These are phyloP conservation scores for Petrophora chlorosata DNA, from an alignment of 2,888 invertebrate genomes.

Conservation along the genomic window DNA sequence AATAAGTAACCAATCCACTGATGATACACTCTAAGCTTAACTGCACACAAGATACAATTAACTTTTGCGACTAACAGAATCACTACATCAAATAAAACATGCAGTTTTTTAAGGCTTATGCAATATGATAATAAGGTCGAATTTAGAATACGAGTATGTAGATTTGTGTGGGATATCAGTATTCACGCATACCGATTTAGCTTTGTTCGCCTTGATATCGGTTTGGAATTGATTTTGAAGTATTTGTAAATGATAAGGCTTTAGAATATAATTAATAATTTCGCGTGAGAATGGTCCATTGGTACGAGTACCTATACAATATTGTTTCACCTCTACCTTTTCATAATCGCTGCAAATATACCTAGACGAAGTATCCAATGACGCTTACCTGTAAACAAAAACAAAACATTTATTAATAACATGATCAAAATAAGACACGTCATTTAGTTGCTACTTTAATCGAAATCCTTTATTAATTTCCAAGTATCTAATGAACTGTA, in stretches of 20 bases:
- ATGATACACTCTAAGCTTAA: constrained; percentile 6
- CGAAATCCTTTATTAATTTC: no score
- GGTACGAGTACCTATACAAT: neutral
- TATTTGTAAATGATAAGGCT: neutral
- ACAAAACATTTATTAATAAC: constrained; percentile 6
- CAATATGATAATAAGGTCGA: neutral
- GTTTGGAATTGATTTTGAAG: constrained; percentile 30
- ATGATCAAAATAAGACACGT: neutral
- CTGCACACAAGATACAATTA: neutral
- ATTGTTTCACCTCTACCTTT: constrained; percentile 13
- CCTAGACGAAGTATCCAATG: neutral
- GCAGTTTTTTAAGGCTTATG: neutral
- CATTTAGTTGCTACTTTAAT: neutral
- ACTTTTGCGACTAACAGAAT: neutral
- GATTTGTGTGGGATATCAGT: constrained; percentile 23
- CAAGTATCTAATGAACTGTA: neutral
- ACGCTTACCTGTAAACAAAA: constrained; percentile 31
- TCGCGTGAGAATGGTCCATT: neutral
- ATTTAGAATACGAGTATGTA: constrained; percentile 4
- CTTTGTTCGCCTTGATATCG: constrained; percentile 42
- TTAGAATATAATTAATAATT: neutral
- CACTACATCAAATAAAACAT: neutral
- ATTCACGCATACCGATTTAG: constrained; percentile 43
- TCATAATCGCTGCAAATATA: no score
- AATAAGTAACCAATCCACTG: neutral